Base-by-base conservation (phyloP, 2,797 vertebrate genomes). In the Trachops cirrhosus region DNA sequence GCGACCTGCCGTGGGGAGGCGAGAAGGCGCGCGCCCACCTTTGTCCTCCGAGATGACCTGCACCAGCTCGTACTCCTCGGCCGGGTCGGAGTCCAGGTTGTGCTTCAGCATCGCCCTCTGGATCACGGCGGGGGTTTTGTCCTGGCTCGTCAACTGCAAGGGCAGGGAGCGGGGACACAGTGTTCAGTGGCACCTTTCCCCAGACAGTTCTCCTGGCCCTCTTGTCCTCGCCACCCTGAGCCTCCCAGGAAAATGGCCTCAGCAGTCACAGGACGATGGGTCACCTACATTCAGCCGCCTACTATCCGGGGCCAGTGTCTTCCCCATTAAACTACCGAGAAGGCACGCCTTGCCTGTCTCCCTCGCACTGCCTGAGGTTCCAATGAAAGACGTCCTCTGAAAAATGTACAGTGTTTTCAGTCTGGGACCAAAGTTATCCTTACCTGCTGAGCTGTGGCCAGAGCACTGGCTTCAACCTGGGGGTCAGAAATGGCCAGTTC, bases 21-120 rank as follows among this genome's bases (percentile, higher is more conserved):
- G 0, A 26, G 44, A 1, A 52, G 71, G 18, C 29, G 24, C 0
- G 0, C 0, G 5, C 90, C 70, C 97, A 99, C 99, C 99, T 99
- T 99, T 99, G 83, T 99, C 99, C 78, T 99, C 99, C 0, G 99
- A 99, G 98, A 99, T 99, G 98, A 99, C 98, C 98, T 99, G 99
- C 6, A 99, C 99, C 19, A 99, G 98, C 97, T 99, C 99, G 0
- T 99, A 99, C 94, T 98, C 98, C 9, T 99, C 99, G 0, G 97
- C 98, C 0, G 98, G 98, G 44, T 99, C 99, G 2, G 97, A 97
- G 83, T 99, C 99, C 85, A 99, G 98, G 97, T 99, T 99, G 98
- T 99, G 99, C 97, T 99, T 99, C 14, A 98, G 89, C 99, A 99
- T 99, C 0, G 99, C 99, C 98, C 99, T 98, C 94, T 99, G 98